A percentile compares a stretch with the other conserved stretches of the same genome.
Evolutionary conservation across 2,888 invertebrate species (phyloP).

Genomic region (Pinctada fucata): DNA sequence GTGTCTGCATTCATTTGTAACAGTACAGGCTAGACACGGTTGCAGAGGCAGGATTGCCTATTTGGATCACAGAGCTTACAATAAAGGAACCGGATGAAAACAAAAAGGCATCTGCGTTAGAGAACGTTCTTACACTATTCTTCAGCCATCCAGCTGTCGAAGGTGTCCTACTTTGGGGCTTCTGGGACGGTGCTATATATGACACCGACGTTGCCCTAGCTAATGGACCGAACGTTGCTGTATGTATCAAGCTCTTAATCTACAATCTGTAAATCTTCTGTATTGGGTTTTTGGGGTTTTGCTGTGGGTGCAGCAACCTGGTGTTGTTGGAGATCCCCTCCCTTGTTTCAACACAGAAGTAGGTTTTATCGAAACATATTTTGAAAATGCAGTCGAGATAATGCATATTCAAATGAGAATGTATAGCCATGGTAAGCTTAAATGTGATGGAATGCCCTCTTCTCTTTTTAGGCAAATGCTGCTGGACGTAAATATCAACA

Average conservation of each 20-base stretch:
- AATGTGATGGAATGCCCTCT: too few relatives aligned
- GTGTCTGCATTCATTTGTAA: too few relatives aligned
- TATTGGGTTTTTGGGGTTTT: not conserved
- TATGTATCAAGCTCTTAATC: conserved; percentile 13
- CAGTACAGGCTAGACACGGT: conserved; percentile 52
- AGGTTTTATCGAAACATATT: not conserved
- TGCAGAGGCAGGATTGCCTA: conserved; percentile 52
- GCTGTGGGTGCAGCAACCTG: not conserved
- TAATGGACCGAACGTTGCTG: conserved; percentile 51
- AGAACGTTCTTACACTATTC: conserved; percentile 33
- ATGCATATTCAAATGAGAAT: not conserved
- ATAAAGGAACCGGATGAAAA: conserved; percentile 40
- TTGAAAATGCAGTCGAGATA: not conserved
- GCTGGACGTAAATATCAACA: conserved; percentile 53
- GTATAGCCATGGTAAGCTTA: too few relatives aligned
- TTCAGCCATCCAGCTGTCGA: conserved; percentile 36
- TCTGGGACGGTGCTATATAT: conserved; percentile 49
- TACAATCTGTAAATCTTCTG: not conserved
- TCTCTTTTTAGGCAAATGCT: conserved; percentile 47
- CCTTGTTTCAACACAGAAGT: not conserved
- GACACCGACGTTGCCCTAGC: conserved; percentile 43
- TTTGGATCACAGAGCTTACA: conserved; percentile 62
- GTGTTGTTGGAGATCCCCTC: not conserved
- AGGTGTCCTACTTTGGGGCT: conserved; percentile 53
- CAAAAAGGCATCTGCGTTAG: conserved; percentile 43